A percentile compares a stretch with the other conserved stretches of the same genome.
Evolutionary conservation across 2,888 invertebrate genomes (phyloP).

Genomic region (Craniophora ligustri): DNA sequence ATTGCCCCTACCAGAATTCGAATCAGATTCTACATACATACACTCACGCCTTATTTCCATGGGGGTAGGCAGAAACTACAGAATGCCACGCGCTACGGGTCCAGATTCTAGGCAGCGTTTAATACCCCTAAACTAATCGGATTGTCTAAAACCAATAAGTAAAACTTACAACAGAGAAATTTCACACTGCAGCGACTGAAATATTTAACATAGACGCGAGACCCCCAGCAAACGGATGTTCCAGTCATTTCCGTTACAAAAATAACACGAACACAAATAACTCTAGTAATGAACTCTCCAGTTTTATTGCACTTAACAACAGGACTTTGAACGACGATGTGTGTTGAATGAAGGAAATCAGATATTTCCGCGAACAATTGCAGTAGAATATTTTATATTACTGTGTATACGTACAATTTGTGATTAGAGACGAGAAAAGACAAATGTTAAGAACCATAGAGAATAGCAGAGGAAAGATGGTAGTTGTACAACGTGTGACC

Average conservation of each 20-base stretch:
- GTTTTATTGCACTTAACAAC: conserved; percentile 53
- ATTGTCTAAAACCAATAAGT: not conserved
- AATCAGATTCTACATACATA: too few species aligned
- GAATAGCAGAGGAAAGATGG: too few species aligned
- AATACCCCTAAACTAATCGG: not conserved
- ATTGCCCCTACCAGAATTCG: too few species aligned
- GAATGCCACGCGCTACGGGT: too few species aligned
- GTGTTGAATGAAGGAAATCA: conserved; percentile 18
- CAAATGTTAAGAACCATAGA: too few species aligned
- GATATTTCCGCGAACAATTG: conserved; percentile 21
- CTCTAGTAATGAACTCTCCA: conserved; percentile 57
- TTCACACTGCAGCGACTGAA: conserved; percentile 1
- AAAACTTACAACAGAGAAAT: not conserved
- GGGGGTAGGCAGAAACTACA: too few species aligned
- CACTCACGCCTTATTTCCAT: too few species aligned
- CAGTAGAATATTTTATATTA: not conserved
- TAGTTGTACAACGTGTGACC: too few species aligned
- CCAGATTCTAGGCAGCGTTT: too few species aligned
- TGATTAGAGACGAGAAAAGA: too few species aligned
- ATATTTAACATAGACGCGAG: conserved; percentile 39
- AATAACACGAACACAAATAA: conserved; percentile 67
- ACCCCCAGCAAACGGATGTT: conserved; percentile 75
- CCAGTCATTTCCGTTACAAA: conserved; percentile 65
- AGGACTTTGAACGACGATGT: conserved; percentile 28
- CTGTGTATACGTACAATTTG: too few species aligned